These are phyloP conservation scores for Karalla daura DNA, from an alignment of 2,797 vertebrate genomes.

Conservation along the genomic window DNA sequence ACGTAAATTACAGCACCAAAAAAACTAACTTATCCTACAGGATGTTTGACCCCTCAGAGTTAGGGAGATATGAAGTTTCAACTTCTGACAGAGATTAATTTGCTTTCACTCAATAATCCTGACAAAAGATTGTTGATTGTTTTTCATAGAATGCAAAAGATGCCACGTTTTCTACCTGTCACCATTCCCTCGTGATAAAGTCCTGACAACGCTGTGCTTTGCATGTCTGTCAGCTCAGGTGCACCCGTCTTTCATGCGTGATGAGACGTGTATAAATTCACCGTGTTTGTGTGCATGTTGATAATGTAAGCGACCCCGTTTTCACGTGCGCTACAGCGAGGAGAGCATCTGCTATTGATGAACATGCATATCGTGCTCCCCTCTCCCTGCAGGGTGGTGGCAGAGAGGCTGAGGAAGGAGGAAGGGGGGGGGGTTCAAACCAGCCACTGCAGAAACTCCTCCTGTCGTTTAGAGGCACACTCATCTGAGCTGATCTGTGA, in stretches of 20 bases:
- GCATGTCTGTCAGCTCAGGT: conserved; percentile 34
- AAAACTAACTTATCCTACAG: no score
- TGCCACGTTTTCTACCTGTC: neutral
- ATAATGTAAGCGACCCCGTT: neutral
- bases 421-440: conserved; percentile 14
- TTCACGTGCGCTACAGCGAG: conserved; percentile 1
- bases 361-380: conserved; percentile 17
- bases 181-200: no score
- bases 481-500: neutral
- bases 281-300: conserved; percentile 6
- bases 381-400: conserved; percentile 8
- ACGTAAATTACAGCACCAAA: no score
- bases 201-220: neutral
- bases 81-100: neutral
- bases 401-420: conserved; percentile 7
- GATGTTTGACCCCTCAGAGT: no score
- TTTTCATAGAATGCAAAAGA: neutral
- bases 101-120: neutral
- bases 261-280: conserved; percentile 30
- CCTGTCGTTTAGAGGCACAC: neutral
- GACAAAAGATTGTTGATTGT: neutral
- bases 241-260: conserved; percentile 45
- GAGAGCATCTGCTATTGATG: conserved; percentile 11
- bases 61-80: no score
- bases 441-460: neutral